Evolutionary conservation across 2,797 vertebrate species (phyloP), one percentile per base, ranked within the genome.

Genomic region (Crenichthys baileyi): DNA sequence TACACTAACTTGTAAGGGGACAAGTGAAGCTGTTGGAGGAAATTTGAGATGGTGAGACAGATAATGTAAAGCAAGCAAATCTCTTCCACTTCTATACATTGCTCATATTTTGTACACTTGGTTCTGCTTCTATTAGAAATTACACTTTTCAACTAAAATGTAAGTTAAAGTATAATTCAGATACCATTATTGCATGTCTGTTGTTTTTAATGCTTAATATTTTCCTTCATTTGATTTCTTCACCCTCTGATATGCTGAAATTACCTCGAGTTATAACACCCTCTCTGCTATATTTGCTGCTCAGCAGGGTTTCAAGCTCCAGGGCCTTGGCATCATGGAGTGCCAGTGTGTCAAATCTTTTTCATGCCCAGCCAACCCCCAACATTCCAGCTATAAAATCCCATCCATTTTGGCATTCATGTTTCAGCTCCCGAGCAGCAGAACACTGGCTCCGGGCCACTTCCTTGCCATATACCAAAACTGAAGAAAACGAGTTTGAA

Each of bases 371-470:
- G 92, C 93, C 94, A 95, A 93, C 85, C 78, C 71, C 82, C 79
- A 70, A 81, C 91, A 93, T 92, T 92, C 91, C 83, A 85, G 82
- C 85, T 89, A 72, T 78, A 90, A 90, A 93, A 93, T 92, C 90
- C 87, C 88, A 89, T 89, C 88, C 86, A 89, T 93, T 92, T 90
- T 94, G 93, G 94, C 93, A 93, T 92, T 89, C 88, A 78, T 63
- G 75, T 89, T 88, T 83, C 61, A 83, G 88, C 85, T 90, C 85
- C 83, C 84, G 80, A 81, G 79, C 77, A 89, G 86, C 72, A 72
- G 1, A 72, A 78, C 63, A 74, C 79, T 93, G 92, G 91, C 88
- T 83, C 67, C 6, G 15, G 3, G 82, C 89, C 89, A 86, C 73
- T 80, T 83, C 70, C 84, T 85, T 78, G 85, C 88, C 84, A 90